These are phyloP conservation scores for Acleris laterana DNA, from an alignment of 2,888 invertebrate genomes.

Conservation along the genomic window DNA sequence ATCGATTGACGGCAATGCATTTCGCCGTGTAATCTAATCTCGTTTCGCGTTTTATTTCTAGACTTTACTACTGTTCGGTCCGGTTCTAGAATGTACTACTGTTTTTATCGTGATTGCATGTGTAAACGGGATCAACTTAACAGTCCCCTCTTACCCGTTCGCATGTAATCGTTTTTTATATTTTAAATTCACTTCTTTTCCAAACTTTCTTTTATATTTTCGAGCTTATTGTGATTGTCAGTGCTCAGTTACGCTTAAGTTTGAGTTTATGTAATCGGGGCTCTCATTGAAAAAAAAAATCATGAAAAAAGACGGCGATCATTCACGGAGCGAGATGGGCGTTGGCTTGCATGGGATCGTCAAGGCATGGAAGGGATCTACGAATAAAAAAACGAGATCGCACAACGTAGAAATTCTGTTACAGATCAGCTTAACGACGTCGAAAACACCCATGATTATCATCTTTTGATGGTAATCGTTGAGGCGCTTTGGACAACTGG, in stretches of 20 bases:
- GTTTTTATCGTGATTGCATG: conserved; percentile 54
- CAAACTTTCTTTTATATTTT: conserved; percentile 42
- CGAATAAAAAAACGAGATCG: conserved; percentile 69
- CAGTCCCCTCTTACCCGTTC: conserved; percentile 60
- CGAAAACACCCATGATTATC: conserved; percentile 84
- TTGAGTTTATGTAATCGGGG: conserved; percentile 49
- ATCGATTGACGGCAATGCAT: conserved; percentile 15
- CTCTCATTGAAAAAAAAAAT: conserved; percentile 40
- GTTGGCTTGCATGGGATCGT: conserved; percentile 66
- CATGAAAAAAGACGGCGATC: conserved; percentile 13
- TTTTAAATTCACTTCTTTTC: conserved; percentile 54
- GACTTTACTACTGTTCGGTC: conserved; percentile 45
- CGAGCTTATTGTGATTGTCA: conserved; percentile 69
- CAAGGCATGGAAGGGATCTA: conserved; percentile 45
- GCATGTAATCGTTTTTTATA: conserved; percentile 40
- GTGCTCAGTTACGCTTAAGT: conserved; percentile 45
- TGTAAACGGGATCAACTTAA: conserved; percentile 51
- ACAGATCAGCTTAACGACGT: conserved; percentile 84
- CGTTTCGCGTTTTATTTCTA: conserved; percentile 32
- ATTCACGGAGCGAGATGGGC: conserved; percentile 19
- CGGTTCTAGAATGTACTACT: conserved; percentile 58
- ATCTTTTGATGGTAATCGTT: conserved; percentile 83
- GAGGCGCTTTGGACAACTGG: conserved; percentile 81
- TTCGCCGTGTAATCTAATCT: conserved; percentile 10
- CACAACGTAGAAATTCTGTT: conserved; percentile 82